phyloP scores from a whole-genome alignment of 2,113 vertebrate genomes.

The Carassius auratus region DNA sequence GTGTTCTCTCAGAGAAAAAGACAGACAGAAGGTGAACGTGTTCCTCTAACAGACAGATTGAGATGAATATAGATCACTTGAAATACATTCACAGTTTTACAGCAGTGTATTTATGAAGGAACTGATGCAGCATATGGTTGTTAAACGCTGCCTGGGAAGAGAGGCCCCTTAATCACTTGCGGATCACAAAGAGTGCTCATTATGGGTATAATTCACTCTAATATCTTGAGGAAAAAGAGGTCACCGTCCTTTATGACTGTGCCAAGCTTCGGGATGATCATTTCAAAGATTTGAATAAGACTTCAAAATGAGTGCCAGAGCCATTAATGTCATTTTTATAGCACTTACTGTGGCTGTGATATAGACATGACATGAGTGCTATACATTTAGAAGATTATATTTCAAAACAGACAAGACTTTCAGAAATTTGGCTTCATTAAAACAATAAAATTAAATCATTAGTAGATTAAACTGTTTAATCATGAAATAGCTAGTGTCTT shows the following conservation, averaged over 20 bases:
- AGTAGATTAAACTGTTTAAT: background rate
- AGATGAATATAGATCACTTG: slow-evolving; percentile 11
- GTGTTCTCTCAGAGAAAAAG: background rate
- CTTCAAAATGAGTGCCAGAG: background rate
- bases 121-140: slow-evolving; percentile 8
- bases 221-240: slow-evolving; percentile 2
- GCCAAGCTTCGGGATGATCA: background rate
- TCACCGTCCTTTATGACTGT: background rate
- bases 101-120: slow-evolving; percentile 25
- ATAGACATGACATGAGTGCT: background rate
- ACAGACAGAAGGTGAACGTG: background rate
- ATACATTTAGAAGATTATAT: background rate
- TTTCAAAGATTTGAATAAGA: background rate
- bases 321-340: background rate
- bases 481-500: background rate
- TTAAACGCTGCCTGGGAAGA: background rate
- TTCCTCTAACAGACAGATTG: slow-evolving; percentile 20
- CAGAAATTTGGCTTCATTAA: too few relatives aligned
- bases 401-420: background rate
- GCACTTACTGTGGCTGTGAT: background rate
- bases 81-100: slow-evolving; percentile 14
- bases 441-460: too few relatives aligned
- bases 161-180: background rate
- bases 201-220: slow-evolving; percentile 28
- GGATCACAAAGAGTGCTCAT: slow-evolving; percentile 9